Evolutionary conservation across 2,797 vertebrate genomes (phyloP), one percentile per base, ranked within the genome.

Genomic region (Limnodromus scolopaceus): DNA sequence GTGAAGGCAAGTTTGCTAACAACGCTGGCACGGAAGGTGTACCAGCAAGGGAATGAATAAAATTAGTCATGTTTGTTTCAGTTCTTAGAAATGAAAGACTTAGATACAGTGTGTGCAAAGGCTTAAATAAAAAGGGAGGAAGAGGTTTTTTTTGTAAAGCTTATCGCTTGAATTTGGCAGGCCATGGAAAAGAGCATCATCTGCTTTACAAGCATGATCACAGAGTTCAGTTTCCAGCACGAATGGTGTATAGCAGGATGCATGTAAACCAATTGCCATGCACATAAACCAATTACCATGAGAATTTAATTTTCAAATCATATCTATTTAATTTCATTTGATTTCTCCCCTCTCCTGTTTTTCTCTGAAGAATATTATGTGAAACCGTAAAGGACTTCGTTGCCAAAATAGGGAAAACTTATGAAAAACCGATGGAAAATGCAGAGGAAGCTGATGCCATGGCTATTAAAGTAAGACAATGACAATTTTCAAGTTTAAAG

Each of bases 331-430:
- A 78, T 87, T 76, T 60, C 0, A 70, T 89, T 94, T 95, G 10
- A 45, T 71, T 85, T 84, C 43, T 82, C 38, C 34, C 16, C 30
- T 92, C 36, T 72, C 45, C 68, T 86, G 53, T 92, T 96, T 96
- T 94, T 97, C 71, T 77, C 87, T 77, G 60, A 97, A 99, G 99
- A 98, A 98, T 99, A 93, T 98, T 99, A n/a, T 99, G 99, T 97
- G 99, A 99, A 98, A 99, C 99, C 2, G 99, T 99, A 91, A 99
- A 99, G 98, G 99, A 99, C 88, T 99, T 99, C 75, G 99, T 99
- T 95, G 98, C 99, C 98, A 99, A 99, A 99, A 99, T 99, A 61
- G 99, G 99, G 36, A 99, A 99, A 97, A 98, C 98, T 11, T 99
- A 99, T 0, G 99, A 99, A 79, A 99, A 98, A 96, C 98, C 98